phyloP scores from a whole-genome alignment of 2,888 invertebrate species.

The Zaprionus lineosus region DNA sequence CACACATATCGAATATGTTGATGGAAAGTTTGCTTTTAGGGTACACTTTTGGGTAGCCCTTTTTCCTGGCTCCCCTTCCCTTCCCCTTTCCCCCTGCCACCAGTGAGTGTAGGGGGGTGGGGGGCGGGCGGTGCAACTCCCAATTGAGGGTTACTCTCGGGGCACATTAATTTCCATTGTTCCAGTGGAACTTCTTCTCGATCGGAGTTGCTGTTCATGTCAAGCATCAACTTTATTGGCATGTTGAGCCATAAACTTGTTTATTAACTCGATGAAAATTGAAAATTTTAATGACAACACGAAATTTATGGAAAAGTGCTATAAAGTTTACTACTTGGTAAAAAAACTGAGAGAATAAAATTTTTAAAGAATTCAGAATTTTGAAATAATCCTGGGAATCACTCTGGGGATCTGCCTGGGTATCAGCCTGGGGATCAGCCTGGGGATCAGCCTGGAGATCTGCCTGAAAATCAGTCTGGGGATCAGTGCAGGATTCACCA shows the following conservation, averaged over 20 bases:
- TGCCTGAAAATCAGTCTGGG: too few species aligned
- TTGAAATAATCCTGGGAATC: too few species aligned
- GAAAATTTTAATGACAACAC: slow-evolving; percentile 20
- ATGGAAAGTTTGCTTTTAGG: slow-evolving; percentile 51
- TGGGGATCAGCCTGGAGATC: too few species aligned
- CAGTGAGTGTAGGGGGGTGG: slow-evolving; percentile 13
- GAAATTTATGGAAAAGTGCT: neutral
- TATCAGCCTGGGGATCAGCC: too few species aligned
- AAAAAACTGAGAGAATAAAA: too few species aligned
- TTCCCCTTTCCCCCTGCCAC: too few species aligned
- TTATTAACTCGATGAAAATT: slow-evolving; percentile 26
- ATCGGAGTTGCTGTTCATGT: slow-evolving; percentile 35
- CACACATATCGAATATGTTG: slow-evolving; percentile 24
- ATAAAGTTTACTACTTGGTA: too few species aligned
- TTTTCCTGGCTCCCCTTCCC: slow-evolving; percentile 21
- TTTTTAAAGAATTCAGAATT: too few species aligned
- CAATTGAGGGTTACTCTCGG: slow-evolving; percentile 66
- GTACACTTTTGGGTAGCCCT: slow-evolving; percentile 57
- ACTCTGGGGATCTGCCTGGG: too few species aligned
- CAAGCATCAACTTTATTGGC: slow-evolving; percentile 43
- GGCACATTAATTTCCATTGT: slow-evolving; percentile 64
- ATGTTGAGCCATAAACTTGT: slow-evolving; percentile 36
- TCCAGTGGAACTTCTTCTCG: slow-evolving; percentile 27
- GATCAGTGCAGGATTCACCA: too few species aligned
- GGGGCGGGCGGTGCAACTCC: slow-evolving; percentile 31